Evolutionary conservation across 2,113 vertebrate species (phyloP).

Genomic region (Eulemur macaco): DNA sequence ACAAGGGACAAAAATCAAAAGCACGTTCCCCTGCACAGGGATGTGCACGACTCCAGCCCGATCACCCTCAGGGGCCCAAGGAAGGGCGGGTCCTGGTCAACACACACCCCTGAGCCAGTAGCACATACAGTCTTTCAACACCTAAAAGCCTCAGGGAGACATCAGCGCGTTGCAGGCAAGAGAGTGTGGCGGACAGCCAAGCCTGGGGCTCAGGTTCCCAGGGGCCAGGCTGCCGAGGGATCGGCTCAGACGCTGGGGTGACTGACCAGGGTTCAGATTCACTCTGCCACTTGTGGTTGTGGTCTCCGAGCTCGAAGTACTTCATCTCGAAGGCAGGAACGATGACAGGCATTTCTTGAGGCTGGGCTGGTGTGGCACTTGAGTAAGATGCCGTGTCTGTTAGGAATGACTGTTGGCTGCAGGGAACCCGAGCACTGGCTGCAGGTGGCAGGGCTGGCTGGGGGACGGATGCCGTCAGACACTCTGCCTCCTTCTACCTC

Average conservation of each 20-base stretch:
- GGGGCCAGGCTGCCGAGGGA: background rate
- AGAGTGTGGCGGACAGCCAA: fast-evolving
- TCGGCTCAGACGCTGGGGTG: background rate
- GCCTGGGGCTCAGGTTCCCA: fast-evolving
- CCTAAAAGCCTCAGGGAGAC: background rate
- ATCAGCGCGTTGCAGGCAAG: background rate
- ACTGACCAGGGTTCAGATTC: too few relatives aligned
- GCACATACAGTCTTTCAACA: background rate
- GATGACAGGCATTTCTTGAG: background rate
- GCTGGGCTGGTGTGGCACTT: background rate
- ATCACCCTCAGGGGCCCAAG: background rate
- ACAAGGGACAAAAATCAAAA: background rate
- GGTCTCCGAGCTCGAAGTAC: background rate
- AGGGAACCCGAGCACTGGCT: background rate
- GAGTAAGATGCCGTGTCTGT: fast-evolving
- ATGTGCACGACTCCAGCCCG: background rate
- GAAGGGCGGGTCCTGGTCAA: background rate
- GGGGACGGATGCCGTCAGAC: too few relatives aligned
- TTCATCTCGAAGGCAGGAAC: too few relatives aligned
- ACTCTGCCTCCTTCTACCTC: background rate
- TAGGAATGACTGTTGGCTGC: background rate
- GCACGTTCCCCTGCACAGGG: background rate
- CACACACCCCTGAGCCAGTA: background rate
- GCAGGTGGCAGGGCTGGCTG: background rate
- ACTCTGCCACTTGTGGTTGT: fast-evolving